These are phyloP conservation scores for Cerastoderma edule DNA, from an alignment of 2,888 invertebrate genomes.

Conservation along the genomic window DNA sequence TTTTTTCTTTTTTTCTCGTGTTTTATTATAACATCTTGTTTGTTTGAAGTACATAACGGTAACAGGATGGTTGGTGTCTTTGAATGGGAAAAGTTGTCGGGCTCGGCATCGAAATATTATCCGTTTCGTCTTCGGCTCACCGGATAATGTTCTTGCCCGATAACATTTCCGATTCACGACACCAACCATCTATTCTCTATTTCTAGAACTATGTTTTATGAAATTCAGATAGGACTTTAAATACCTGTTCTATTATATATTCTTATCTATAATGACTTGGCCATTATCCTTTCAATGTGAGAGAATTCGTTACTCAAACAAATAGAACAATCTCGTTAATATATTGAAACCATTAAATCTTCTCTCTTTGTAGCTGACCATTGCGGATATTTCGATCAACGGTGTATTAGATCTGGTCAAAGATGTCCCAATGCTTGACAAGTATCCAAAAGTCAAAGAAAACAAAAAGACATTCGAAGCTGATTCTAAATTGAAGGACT, in stretches of 20 bases:
- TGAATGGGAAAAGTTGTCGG: too few relatives aligned
- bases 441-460: constrained; percentile 30
- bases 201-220: neutral
- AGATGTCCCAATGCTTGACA: constrained; percentile 16
- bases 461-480: constrained; percentile 35
- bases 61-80: too few relatives aligned
- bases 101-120: too few relatives aligned
- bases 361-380: constrained; percentile 35
- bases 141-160: too few relatives aligned
- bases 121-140: too few relatives aligned
- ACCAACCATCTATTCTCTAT: too few relatives aligned
- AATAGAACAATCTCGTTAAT: neutral
- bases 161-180: too few relatives aligned
- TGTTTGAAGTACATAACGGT: too few relatives aligned
- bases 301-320: neutral
- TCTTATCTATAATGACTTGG: neutral
- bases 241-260: neutral
- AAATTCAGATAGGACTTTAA: neutral
- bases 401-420: constrained; percentile 36
- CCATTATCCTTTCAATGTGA: neutral
- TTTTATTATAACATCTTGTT: too few relatives aligned
- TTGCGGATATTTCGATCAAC: constrained; percentile 40
- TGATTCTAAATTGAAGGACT: constrained; percentile 22
- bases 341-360: neutral
- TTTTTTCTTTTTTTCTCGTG: too few relatives aligned